Evolutionary conservation across 2,113 vertebrate species (phyloP), one percentile per base, ranked within the genome.

Genomic region (Nerophis ophidion): DNA sequence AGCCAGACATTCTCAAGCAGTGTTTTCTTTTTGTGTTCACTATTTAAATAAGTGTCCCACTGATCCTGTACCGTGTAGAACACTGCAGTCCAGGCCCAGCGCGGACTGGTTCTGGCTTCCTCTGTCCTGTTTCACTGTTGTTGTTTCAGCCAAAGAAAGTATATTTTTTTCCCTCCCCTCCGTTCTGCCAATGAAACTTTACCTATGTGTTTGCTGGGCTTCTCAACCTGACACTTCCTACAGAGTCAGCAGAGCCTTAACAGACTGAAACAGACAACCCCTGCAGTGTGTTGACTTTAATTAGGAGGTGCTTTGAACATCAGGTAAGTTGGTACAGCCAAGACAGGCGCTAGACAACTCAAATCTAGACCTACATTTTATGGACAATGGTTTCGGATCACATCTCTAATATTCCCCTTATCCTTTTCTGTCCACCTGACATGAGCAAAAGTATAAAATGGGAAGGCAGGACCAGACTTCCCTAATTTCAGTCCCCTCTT

Each of bases 261-360:
- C 87, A 80, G 87, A 82, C 87, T 90, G 86, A 91, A 91, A 86
- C 74, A 86, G 88, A 91, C 89, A 87, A 88, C 89, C 84, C 64
- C 65, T 61, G 60, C 71, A 48, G 74, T 61, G 51, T 62, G 59
- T 45, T 75, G 62, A 74, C 64, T 66, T 71, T 68, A 72, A 78
- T 86, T 81, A 70, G 58, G 58, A 63, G 60, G 63, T 70, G 56
- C 58, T 68, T 71, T 73, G 56, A 67, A 44, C 44, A 57, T 56
- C 54, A 42, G 54, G 54, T 56, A 56, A 17, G 52, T 48, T 53
- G 48, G 49, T 75, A 57, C 47, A 75, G 62, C 35, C 34, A n/a
- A 60, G 46, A 67, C 15, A 42, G 52, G 40, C 49, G 49, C 48
- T 13, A 61, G 60, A 59, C 42, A 48, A 50, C 70, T 71, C 74